Conservation (phyloP, 2,113 vertebrate genomes). For the Oxyura jamaicensis region DNA sequence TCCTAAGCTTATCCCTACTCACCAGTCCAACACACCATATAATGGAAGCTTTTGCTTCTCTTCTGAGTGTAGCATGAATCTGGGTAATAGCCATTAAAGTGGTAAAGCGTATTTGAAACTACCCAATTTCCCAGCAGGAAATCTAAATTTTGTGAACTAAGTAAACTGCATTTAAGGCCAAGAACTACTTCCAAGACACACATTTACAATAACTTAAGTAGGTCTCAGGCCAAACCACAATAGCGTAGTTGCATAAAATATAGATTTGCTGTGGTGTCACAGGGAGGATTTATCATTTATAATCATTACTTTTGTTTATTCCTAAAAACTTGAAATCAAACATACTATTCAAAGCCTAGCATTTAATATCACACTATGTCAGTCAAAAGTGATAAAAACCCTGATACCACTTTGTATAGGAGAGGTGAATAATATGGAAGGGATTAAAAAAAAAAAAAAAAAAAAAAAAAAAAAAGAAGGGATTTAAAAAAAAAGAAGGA, state of each 20-base stretch:
- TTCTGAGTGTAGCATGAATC: not conserved
- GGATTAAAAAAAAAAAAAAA: not conserved
- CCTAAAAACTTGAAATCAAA: not conserved
- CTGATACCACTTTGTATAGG: not conserved
- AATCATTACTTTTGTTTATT: not conserved
- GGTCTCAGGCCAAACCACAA: conserved; percentile 23
- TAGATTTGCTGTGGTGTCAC: not conserved
- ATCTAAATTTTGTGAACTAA: conserved; percentile 50
- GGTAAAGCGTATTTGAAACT: not conserved
- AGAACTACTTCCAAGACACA: conserved; percentile 45
- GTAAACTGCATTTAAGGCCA: conserved; percentile 18
- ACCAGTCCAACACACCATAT: not conserved
- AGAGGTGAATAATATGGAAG: not conserved
- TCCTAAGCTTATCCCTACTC: not conserved
- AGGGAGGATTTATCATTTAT: not conserved
- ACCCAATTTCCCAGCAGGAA: conserved; percentile 27
- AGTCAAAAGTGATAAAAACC: not conserved
- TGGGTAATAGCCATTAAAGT: not conserved
- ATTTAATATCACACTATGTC: not conserved
- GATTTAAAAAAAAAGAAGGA: too few relatives aligned
- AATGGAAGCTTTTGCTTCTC: not conserved
- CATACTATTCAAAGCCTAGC: not conserved
- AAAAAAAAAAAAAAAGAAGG: too few relatives aligned
- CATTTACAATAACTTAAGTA: conserved; percentile 33
- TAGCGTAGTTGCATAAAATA: not conserved